Evolutionary conservation across 2,113 vertebrate genomes (phyloP).

Genomic region (Microcebus ravelobensis): DNA sequence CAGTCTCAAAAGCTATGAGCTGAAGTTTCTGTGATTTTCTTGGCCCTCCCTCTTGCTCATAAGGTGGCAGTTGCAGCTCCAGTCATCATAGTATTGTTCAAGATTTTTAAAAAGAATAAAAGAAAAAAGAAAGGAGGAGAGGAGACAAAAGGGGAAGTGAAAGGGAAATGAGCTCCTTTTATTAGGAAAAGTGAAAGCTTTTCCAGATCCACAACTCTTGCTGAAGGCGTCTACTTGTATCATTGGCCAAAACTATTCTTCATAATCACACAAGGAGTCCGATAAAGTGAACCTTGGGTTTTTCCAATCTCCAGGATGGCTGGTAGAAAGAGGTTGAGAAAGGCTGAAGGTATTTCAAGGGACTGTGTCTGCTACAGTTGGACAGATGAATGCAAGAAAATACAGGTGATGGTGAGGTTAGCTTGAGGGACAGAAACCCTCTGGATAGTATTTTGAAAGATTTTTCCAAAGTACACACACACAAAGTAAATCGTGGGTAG

Average conservation of each 20-base stretch:
- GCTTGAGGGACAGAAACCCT: not conserved
- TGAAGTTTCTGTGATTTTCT: not conserved
- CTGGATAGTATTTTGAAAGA: not conserved
- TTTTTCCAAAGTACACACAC: slow-evolving; percentile 25
- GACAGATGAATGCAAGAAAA: not conserved
- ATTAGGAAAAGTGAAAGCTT: not conserved
- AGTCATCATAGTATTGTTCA: not conserved
- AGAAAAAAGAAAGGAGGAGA: not conserved
- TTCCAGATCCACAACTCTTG: too few relatives aligned
- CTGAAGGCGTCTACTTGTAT: not conserved
- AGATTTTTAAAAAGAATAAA: not conserved
- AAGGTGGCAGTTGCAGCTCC: not conserved
- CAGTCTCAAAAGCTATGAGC: not conserved
- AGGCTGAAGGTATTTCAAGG: not conserved
- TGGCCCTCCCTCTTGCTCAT: not conserved
- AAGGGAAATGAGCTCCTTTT: not conserved
- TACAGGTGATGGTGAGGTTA: not conserved
- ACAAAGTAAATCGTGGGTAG: slow-evolving; percentile 27
- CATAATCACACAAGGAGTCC: not conserved
- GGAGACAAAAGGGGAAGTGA: not conserved
- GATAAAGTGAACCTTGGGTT: not conserved
- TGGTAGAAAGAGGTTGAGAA: not conserved
- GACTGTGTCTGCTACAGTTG: not conserved
- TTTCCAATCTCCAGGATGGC: not conserved
- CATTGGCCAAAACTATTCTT: not conserved